These are phyloP conservation scores for Drepanosiphum platanoidis DNA, from an alignment of 2,888 invertebrate species.

Conservation along the genomic window DNA sequence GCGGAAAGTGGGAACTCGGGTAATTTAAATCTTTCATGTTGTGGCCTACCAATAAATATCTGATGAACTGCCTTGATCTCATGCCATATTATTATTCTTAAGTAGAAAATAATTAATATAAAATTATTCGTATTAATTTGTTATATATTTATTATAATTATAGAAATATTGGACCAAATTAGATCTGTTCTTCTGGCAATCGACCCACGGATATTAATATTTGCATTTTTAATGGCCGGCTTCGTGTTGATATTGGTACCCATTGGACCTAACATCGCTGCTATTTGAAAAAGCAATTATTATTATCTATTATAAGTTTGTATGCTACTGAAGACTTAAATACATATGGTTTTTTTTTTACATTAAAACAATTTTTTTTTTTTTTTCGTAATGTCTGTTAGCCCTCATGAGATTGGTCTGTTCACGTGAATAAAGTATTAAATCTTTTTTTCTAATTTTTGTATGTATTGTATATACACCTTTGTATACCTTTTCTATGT, in stretches of 20 bases:
- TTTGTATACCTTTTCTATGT: slow-evolving; percentile 28
- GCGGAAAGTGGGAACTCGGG: too few relatives aligned
- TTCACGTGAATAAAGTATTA: not conserved
- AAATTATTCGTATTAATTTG: too few relatives aligned
- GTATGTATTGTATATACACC: slow-evolving; percentile 59
- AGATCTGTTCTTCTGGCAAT: slow-evolving; percentile 69
- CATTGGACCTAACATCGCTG: not conserved
- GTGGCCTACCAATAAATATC: too few relatives aligned
- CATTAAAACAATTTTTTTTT: slow-evolving; percentile 4
- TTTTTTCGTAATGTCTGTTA: not conserved
- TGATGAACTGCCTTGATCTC: too few relatives aligned
- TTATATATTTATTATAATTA: slow-evolving; percentile 59
- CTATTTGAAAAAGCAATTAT: slow-evolving; percentile 25
- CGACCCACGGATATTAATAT: slow-evolving; percentile 71
- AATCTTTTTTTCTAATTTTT: slow-evolving; percentile 29
- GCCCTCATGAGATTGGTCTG: not conserved
- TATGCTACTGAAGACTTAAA: slow-evolving; percentile 33
- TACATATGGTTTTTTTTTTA: slow-evolving; percentile 17
- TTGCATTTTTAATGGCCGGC: slow-evolving; percentile 72
- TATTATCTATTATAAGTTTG: slow-evolving; percentile 11
- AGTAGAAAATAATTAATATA: too few relatives aligned
- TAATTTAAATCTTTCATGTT: too few relatives aligned
- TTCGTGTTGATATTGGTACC: slow-evolving; percentile 67
- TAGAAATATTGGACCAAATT: slow-evolving; percentile 68
- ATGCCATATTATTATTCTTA: too few relatives aligned